Base-by-base conservation (phyloP, 1,140 invertebrate species). In the Zaprionus camerounensis region DNA sequence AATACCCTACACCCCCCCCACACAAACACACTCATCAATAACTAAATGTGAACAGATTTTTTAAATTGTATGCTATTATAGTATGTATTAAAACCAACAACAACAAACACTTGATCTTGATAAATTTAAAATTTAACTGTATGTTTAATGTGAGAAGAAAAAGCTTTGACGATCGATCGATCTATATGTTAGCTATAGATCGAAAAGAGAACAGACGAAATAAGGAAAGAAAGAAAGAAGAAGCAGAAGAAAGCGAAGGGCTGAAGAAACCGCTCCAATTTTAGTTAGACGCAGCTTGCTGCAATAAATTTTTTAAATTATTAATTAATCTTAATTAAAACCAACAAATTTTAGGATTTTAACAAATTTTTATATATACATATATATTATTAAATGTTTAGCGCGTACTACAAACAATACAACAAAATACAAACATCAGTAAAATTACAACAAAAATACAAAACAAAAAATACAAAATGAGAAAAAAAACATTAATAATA, bases 321-420 rank as follows among this genome's bases (percentile, higher is more conserved):
- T 90, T 90, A 90, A 90, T 90, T 90, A 90, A 90, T 90, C 74
- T 82, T 90, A 90, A 90, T 90, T 90, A 90, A 88, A 90, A 90
- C 86, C 85, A 90, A 90, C 85, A 90, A 90, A 90, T 90, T 90
- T 90, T 90, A 90, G 86, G 86, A 90, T 90, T 90, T 90, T 90
- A 90, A 90, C 85, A 85, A 90, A 90, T 90, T 90, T 90, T 88
- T 88, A 90, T 76, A 81, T 81, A 80, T 85, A 85, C 82, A 86
- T 72, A 80, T 78, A 80, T 85, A 87, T 85, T 85, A 86, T 88
- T 87, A 87, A 88, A 88, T 87, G 83, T 87, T 75, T 87, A 87
- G 83, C 84, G 80, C 84, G 80, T 87, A 87, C 83, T 82, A 82
- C 83, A 74, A 75, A 68, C 63, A 82, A 55, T 51, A 55, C 13